These are phyloP conservation scores for Hipparchia semele DNA, from an alignment of 2,888 invertebrate species.

Conservation along the genomic window DNA sequence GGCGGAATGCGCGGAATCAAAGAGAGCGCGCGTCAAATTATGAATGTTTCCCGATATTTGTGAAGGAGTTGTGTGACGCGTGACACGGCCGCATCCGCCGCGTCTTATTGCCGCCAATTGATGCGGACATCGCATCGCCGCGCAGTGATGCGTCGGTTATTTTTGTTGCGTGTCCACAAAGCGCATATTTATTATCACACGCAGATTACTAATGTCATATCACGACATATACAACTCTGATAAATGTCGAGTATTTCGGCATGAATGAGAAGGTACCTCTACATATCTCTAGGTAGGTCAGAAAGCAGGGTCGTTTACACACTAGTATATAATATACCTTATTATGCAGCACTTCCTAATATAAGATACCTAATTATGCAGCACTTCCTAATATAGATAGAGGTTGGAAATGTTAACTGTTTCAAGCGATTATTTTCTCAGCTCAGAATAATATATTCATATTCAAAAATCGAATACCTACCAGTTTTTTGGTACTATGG, in stretches of 20 bases:
- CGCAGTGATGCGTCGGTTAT: background rate
- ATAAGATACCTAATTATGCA: too few relatives aligned
- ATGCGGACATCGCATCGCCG: background rate
- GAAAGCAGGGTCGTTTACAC: too few relatives aligned
- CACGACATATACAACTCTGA: background rate
- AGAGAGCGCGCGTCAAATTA: slow-evolving; percentile 69
- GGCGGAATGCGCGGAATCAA: slow-evolving; percentile 51
- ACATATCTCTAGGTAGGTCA: too few relatives aligned
- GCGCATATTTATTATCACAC: background rate
- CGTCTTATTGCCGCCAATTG: background rate
- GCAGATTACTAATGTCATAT: slow-evolving; percentile 1
- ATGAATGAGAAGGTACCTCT: background rate
- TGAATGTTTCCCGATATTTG: slow-evolving; percentile 76
- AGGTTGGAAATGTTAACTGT: too few relatives aligned
- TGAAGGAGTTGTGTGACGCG: slow-evolving; percentile 73
- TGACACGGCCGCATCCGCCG: slow-evolving; percentile 63
- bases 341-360: too few relatives aligned
- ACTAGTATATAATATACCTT: too few relatives aligned
- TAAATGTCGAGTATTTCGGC: background rate
- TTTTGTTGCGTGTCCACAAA: background rate
- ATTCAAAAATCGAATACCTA: too few relatives aligned
- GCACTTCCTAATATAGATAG: too few relatives aligned
- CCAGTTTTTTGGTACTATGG: too few relatives aligned
- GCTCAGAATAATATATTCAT: too few relatives aligned
- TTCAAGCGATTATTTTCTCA: too few relatives aligned